A percentile compares a stretch with the other conserved stretches of the same genome.
These are phyloP conservation scores for Zapornia atra DNA, from an alignment of 2,113 vertebrate genomes.

Conservation along the genomic window DNA sequence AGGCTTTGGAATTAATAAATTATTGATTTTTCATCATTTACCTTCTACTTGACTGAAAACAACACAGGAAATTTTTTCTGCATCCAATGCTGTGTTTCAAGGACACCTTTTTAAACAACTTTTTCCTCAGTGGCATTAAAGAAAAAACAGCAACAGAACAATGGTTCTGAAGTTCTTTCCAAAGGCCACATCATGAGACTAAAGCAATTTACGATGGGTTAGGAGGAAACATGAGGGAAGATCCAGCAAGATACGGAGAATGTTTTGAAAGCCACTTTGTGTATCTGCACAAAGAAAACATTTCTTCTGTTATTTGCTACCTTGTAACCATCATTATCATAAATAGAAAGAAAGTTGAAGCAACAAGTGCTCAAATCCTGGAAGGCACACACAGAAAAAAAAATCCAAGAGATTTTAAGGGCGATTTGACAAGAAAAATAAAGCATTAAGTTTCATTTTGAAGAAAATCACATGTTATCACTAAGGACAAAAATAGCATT, in stretches of 20 bases:
- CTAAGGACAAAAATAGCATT: background rate
- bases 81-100: background rate
- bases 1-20: background rate
- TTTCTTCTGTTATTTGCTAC: background rate
- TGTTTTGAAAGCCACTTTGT: background rate
- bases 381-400: background rate
- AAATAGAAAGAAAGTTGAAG: background rate
- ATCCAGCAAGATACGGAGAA: background rate
- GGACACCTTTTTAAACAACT: background rate
- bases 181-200: rapidly evolving
- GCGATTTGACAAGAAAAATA: background rate
- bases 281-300: background rate
- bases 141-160: background rate
- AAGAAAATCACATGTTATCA: background rate
- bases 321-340: background rate
- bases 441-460: background rate
- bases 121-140: background rate
- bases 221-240: background rate
- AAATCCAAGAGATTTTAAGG: background rate
- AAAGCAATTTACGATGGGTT: background rate
- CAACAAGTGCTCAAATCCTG: background rate
- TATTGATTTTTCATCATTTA: background rate
- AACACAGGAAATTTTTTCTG: rapidly evolving
- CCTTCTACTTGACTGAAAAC: background rate
- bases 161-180: rapidly evolving